phyloP scores from a whole-genome alignment of 2,888 invertebrate species.

The Sarcophaga subvicina region DNA sequence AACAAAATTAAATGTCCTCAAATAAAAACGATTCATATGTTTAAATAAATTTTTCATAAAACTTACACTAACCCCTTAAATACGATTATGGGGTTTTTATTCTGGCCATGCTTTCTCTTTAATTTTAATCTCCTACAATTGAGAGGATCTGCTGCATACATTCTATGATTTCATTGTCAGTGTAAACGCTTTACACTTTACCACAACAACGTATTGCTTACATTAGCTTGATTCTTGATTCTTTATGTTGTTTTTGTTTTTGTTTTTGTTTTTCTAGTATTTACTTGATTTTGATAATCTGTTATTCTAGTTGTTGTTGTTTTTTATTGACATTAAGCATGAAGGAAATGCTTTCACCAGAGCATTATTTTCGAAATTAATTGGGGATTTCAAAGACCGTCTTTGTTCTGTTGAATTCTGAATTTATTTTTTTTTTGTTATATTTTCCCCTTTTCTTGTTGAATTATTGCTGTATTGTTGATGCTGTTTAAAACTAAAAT shows the following conservation, averaged over 20 bases:
- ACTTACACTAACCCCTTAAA: no score
- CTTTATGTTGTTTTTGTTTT: neutral
- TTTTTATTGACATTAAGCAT: constrained; percentile 24
- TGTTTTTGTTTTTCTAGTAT: neutral
- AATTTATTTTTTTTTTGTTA: neutral
- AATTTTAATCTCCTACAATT: no score
- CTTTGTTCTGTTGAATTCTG: constrained; percentile 30
- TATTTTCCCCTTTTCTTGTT: neutral
- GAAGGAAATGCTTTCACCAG: constrained; percentile 58
- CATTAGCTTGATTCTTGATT: neutral
- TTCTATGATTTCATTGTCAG: neutral
- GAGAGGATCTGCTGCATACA: no score
- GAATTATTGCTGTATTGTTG: neutral
- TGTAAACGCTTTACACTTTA: neutral
- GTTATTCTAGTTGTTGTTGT: neutral
- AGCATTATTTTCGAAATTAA: constrained; percentile 12
- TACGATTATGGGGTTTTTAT: no score
- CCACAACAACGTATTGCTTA: neutral
- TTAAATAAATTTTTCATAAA: no score
- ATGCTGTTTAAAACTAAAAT: neutral
- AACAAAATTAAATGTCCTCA: no score
- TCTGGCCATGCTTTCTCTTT: no score
- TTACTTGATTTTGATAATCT: constrained; percentile 26
- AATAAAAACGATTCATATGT: no score
- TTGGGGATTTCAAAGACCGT: constrained; percentile 43